Conservation (phyloP, 2,113 vertebrate genomes). For the Oostethus manadensis region DNA sequence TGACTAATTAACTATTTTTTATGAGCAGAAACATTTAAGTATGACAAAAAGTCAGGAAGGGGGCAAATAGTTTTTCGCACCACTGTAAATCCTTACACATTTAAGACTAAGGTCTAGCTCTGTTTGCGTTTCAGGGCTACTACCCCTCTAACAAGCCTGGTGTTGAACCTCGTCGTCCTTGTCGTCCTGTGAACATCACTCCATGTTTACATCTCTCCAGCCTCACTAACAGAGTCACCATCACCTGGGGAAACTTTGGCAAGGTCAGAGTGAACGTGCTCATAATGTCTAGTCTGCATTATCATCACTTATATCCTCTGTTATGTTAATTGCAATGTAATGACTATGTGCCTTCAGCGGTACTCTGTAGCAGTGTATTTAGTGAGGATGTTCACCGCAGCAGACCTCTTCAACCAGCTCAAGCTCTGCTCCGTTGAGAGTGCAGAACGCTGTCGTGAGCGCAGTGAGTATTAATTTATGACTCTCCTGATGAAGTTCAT, state of each 20-base stretch:
- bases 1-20: no score
- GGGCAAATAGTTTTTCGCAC: no score
- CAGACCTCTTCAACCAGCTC: slow-evolving; percentile 89
- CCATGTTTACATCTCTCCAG: slow-evolving; percentile 94
- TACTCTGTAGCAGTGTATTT: slow-evolving; percentile 93
- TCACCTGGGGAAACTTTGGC: slow-evolving; percentile 97
- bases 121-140: slow-evolving; percentile 79
- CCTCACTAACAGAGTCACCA: slow-evolving; percentile 87
- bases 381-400: slow-evolving; percentile 88
- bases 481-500: neutral
- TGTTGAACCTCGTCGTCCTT: slow-evolving; percentile 93
- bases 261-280: slow-evolving; percentile 73
- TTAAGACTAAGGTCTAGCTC: no score
- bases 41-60: no score
- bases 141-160: slow-evolving; percentile 97
- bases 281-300: neutral
- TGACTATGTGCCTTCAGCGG: slow-evolving; percentile 65
- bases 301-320: no score
- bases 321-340: neutral
- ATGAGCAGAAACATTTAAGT: no score
- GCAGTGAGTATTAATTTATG: slow-evolving; percentile 77
- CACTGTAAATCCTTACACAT: no score
- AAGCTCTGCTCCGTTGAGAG: slow-evolving; percentile 91
- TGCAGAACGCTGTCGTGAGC: slow-evolving; percentile 89
- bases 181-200: slow-evolving; percentile 95